These are phyloP conservation scores for Phycodurus eques DNA, from an alignment of 2,113 vertebrate genomes.

Conservation along the genomic window DNA sequence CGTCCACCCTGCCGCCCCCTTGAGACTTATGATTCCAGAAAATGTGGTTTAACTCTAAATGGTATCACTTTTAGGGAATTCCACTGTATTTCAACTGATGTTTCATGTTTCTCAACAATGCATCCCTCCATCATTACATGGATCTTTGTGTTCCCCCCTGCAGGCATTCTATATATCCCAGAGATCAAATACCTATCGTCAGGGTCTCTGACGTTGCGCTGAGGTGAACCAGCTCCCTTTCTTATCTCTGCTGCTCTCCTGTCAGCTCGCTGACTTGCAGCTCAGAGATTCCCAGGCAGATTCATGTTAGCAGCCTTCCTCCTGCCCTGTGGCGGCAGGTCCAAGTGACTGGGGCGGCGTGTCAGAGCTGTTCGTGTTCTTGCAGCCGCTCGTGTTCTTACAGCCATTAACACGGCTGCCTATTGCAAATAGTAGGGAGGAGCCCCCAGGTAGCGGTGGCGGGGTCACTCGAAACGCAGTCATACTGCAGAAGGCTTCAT, in stretches of 20 bases:
- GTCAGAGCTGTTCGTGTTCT: slow-evolving; percentile 53
- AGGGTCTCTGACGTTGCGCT: slow-evolving; percentile 18
- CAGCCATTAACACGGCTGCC: slow-evolving; percentile 79
- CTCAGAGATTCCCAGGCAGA: slow-evolving; percentile 64
- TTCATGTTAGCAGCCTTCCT: slow-evolving; percentile 64
- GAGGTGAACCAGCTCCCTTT: slow-evolving; percentile 10
- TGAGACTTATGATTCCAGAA: too few species aligned
- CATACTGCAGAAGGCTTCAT: neutral
- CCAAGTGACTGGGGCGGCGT: slow-evolving; percentile 70
- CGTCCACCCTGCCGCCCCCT: too few species aligned
- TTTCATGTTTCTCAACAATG: slow-evolving; percentile 6
- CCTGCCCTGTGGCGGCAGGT: slow-evolving; percentile 75
- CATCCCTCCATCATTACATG: slow-evolving; percentile 3
- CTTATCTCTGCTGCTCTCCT: slow-evolving; percentile 7
- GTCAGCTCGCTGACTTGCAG: slow-evolving; percentile 31
- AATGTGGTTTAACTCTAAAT: neutral
- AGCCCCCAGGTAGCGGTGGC: slow-evolving; percentile 66
- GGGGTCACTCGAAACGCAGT: slow-evolving; percentile 38
- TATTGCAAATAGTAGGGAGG: slow-evolving; percentile 76
- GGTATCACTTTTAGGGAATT: neutral
- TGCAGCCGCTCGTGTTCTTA: slow-evolving; percentile 56
- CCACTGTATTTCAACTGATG: neutral
- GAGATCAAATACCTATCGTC: slow-evolving; percentile 26
- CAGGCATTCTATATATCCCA: slow-evolving; percentile 19
- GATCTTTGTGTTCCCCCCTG: slow-evolving; percentile 21